A percentile compares a stretch with the other conserved stretches of the same genome.
Evolutionary conservation across 2,888 invertebrate species (phyloP).

Genomic region (Gonocerus acuteangulatus): DNA sequence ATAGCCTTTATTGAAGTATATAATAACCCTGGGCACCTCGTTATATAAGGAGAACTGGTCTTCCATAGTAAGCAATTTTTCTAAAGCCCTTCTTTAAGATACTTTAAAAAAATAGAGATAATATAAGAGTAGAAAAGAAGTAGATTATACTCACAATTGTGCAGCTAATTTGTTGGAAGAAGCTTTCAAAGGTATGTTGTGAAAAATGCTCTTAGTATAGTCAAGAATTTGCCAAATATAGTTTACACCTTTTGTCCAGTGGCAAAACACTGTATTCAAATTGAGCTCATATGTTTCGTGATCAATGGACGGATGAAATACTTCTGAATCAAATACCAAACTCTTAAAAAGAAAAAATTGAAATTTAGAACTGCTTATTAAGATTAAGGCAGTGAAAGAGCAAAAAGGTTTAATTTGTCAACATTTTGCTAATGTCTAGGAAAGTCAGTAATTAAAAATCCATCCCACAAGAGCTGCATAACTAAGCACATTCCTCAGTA

Average conservation of each 20-base stretch:
- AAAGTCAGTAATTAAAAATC: too few species aligned
- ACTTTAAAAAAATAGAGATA: too few species aligned
- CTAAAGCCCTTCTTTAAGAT: too few species aligned
- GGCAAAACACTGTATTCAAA: conserved; percentile 69
- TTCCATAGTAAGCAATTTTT: too few species aligned
- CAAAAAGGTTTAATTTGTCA: too few species aligned
- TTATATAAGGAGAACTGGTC: too few species aligned
- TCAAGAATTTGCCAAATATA: conserved; percentile 69
- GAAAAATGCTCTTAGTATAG: conserved; percentile 18
- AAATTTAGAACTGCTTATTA: background rate
- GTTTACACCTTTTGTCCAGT: conserved; percentile 75
- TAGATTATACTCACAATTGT: conserved; percentile 14
- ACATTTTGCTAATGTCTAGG: too few species aligned
- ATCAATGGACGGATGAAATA: conserved; percentile 82
- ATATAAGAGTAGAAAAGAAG: too few species aligned
- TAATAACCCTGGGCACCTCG: too few species aligned
- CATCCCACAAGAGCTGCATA: too few species aligned
- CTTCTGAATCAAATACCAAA: conserved; percentile 70
- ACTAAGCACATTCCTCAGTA: too few species aligned
- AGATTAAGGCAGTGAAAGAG: background rate
- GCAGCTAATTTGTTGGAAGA: conserved; percentile 34
- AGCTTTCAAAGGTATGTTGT: conserved; percentile 2
- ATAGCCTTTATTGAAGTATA: too few species aligned
- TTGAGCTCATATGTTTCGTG: conserved; percentile 68
- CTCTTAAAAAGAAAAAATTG: conserved; percentile 52